Base-by-base conservation (phyloP, 2,113 vertebrate species). In the Syrmaticus mikado region DNA sequence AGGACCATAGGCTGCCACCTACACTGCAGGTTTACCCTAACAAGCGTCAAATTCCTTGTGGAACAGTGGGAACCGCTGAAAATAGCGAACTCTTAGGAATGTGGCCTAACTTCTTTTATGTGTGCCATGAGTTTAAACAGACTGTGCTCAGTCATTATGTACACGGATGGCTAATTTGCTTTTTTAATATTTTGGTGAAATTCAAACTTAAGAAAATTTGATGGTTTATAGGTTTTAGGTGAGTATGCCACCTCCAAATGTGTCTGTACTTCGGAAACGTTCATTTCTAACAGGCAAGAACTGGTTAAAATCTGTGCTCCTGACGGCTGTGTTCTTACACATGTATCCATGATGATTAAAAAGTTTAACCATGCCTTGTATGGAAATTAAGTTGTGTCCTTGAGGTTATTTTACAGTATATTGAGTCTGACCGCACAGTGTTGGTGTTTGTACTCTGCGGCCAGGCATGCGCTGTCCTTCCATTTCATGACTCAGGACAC, bases 121-220 rank as follows among this genome's bases (percentile, higher is more conserved):
- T 24, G 22, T 17, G 8, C 3, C 1, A 2, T 6, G 14, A 25
- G 22, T 30, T 25, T 3, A 32, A 53, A 41, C 8, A 48, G 16
- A 17, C 30, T 20, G 7, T 10, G 11, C 74, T 50, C 48, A 43
- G 0, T 62, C 40, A 77, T 48, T 67, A 36, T 0, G 0, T 45
- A 48, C 0, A 1, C 24, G 36, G 14, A 52, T 0, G 20, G 12
- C 12, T 57, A 9, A 32, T 52, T 2, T 13, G 4, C 0, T 10
- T 10, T 38, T 61, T 27, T 40, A 40, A 10, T 16, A 62, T 7
- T 68, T 3, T 13, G 5, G 11, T 60, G 38, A 50, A 81, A 74
- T 45, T 46, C 0, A 41, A 89, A 50, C 6, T 36, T 2, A 34
- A 34, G 46, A 43, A 74, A 16, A 4, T 18, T 77, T 30, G 34